phyloP scores from a whole-genome alignment of 1,140 invertebrate species.

The Polypedilum vanderplanki region DNA sequence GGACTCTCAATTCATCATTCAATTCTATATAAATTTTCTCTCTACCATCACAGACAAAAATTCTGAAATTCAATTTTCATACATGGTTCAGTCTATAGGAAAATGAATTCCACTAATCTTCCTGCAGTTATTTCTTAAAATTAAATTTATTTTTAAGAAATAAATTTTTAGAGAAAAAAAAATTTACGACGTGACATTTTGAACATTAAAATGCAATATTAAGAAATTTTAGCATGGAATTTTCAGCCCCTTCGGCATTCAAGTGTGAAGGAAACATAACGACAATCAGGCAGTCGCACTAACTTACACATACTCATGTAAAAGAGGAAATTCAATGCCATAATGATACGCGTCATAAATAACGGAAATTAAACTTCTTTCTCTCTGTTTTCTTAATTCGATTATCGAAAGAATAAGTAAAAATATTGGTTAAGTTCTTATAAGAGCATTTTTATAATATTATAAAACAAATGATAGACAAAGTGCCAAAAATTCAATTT shows the following conservation, averaged over 20 bases:
- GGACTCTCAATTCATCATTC: background rate
- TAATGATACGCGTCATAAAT: constrained; percentile 28
- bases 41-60: no score
- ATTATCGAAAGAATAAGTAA: background rate
- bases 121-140: no score
- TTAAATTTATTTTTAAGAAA: background rate
- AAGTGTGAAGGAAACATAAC: no score
- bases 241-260: no score
- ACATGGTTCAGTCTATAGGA: no score
- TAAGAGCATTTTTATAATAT: no score
- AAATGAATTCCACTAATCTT: no score
- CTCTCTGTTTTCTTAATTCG: background rate
- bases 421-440: no score
- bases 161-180: no score
- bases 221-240: background rate
- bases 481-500: no score
- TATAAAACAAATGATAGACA: no score
- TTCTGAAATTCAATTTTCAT: no score
- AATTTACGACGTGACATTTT: constrained; percentile 5
- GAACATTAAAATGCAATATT: background rate
- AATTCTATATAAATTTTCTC: background rate
- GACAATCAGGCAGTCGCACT: background rate
- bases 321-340: background rate
- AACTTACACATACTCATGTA: background rate
- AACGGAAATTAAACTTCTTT: constrained; percentile 25